A percentile compares a stretch with the other conserved stretches of the same genome.
phyloP scores from a whole-genome alignment of 2,797 vertebrate genomes.

The Pseudopleuronectes americanus region DNA sequence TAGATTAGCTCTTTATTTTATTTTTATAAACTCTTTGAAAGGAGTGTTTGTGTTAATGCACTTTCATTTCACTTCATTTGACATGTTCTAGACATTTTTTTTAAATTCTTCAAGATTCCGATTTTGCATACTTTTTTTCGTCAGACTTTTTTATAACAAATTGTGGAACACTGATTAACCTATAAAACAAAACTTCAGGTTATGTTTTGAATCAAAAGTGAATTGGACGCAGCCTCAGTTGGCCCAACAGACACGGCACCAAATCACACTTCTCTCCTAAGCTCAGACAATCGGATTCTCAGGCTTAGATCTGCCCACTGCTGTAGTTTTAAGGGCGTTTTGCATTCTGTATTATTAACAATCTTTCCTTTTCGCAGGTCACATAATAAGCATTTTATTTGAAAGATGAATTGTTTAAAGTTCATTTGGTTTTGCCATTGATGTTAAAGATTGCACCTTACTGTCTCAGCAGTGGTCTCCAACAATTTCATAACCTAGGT shows the following conservation, averaged over 20 bases:
- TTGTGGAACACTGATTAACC: conserved; percentile 24
- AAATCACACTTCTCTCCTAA: conserved; percentile 39
- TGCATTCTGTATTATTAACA: conserved; percentile 18
- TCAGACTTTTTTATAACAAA: conserved; percentile 21
- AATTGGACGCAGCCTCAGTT: conserved; percentile 25
- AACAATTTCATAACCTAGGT: conserved; percentile 27
- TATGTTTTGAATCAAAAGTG: conserved; percentile 27
- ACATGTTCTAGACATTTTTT: conserved; percentile 20
- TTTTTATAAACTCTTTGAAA: conserved; percentile 72
- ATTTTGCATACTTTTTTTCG: conserved; percentile 21
- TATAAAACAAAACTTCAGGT: conserved; percentile 22
- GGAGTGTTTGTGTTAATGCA: conserved; percentile 51
- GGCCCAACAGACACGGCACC: conserved; percentile 11
- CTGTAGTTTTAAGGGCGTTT: conserved; percentile 49
- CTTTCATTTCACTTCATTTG: conserved; percentile 51
- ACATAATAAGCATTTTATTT: conserved; percentile 26
- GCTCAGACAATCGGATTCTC: conserved; percentile 63
- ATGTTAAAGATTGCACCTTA: conserved; percentile 44
- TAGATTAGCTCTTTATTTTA: conserved; percentile 68
- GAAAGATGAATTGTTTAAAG: background rate
- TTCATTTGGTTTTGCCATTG: conserved; percentile 13
- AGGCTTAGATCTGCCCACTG: conserved; percentile 50
- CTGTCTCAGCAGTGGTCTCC: conserved; percentile 34
- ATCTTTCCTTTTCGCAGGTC: conserved; percentile 9
- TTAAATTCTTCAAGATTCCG: conserved; percentile 1